Percentiles rank a stretch among this genome's conserved stretches.
These are phyloP conservation scores for Pampus argenteus DNA, from an alignment of 2,797 vertebrate genomes.

Conservation along the genomic window DNA sequence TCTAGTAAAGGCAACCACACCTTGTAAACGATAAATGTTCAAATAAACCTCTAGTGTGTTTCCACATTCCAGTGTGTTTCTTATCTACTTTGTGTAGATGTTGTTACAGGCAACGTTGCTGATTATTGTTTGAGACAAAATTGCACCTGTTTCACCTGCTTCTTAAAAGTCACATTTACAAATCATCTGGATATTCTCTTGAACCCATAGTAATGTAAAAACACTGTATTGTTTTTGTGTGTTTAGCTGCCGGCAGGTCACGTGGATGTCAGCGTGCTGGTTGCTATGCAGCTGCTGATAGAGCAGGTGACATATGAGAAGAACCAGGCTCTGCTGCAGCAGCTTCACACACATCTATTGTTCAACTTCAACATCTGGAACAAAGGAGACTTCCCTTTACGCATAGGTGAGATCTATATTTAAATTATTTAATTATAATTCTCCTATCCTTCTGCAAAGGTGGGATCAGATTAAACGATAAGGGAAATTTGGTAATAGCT, in stretches of 20 bases:
- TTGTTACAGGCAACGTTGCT: neutral
- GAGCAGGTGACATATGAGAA: conserved; percentile 95
- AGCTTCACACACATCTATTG: conserved; percentile 94
- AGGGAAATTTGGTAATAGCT: neutral
- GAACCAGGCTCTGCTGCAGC: conserved; percentile 91
- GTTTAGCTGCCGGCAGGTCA: conserved; percentile 89
- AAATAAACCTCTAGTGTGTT: conserved; percentile 47
- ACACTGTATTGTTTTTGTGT: conserved; percentile 13
- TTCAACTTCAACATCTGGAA: conserved; percentile 99
- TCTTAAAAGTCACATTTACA: conserved; percentile 11
- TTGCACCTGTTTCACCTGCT: neutral
- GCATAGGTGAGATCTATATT: conserved; percentile 87
- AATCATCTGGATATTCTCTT: neutral
- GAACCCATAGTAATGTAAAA: neutral
- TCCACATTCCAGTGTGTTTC: conserved; percentile 7
- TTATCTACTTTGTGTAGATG: conserved; percentile 27
- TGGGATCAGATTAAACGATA: neutral
- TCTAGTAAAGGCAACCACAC: conserved; percentile 43
- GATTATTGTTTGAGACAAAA: neutral
- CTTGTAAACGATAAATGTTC: conserved; percentile 41
- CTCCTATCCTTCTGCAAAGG: neutral
- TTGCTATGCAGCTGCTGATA: conserved; percentile 93
- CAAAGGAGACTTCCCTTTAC: conserved; percentile 95
- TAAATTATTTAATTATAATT: neutral
- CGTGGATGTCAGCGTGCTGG: conserved; percentile 95